These are phyloP conservation scores for Sebastes variabilis DNA, from an alignment of 2,797 vertebrate species.

Conservation along the genomic window DNA sequence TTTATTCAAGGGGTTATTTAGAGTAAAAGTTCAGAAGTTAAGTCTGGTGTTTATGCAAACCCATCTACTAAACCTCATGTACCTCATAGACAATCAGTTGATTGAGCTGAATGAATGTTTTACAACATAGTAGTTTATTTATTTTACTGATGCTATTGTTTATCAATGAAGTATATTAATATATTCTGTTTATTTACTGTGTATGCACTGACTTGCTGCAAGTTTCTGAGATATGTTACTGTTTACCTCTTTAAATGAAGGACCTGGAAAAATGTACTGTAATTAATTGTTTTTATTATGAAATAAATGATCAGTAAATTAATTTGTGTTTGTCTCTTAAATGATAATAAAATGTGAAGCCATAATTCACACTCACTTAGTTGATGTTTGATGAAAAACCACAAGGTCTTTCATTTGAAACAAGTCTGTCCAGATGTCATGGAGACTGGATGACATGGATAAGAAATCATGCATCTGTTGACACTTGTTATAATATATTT, in stretches of 20 bases:
- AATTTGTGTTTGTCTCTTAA: slow-evolving; percentile 17
- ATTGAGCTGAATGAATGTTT: slow-evolving; percentile 30
- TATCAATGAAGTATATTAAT: slow-evolving; percentile 19
- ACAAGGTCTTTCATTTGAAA: neutral
- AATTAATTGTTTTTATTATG: neutral
- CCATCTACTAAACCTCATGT: neutral
- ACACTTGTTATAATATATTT: no score
- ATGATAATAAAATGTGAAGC: neutral
- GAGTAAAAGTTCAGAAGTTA: neutral
- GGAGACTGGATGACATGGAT: neutral
- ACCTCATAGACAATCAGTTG: slow-evolving; percentile 35
- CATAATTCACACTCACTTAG: neutral
- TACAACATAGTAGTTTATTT: slow-evolving; percentile 14
- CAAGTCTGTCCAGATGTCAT: neutral
- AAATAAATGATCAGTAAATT: slow-evolving; percentile 40
- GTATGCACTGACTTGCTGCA: slow-evolving; percentile 13
- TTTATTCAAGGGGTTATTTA: neutral
- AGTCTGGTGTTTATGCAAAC: neutral
- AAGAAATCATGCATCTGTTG: neutral
- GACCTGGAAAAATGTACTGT: slow-evolving; percentile 25
- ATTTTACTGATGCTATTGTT: slow-evolving; percentile 25
- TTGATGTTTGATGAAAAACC: neutral
- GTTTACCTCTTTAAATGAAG: slow-evolving; percentile 17
- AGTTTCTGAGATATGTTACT: neutral
- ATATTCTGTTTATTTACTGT: slow-evolving; percentile 16